Evolutionary conservation across 1,140 invertebrate genomes (phyloP).

Genomic region (Ceratina calcarata): DNA sequence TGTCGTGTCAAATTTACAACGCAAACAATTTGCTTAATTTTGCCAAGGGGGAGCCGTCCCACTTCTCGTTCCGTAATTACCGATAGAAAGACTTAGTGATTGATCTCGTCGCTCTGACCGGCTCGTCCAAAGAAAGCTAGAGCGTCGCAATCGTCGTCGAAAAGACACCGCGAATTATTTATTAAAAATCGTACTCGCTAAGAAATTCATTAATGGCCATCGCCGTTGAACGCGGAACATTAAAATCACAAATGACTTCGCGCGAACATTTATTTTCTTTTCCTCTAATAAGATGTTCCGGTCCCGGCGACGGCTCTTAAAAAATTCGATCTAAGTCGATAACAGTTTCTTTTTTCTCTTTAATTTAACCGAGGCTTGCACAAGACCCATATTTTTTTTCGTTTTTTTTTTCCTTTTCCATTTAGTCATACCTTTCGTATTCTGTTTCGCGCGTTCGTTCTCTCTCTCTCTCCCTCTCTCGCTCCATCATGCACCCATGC

Average conservation of each 20-base stretch:
- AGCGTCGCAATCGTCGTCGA: not conserved
- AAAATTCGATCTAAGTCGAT: constrained; percentile 73
- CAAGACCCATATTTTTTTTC: constrained; percentile 68
- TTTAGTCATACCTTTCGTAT: constrained; percentile 62
- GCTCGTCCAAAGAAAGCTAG: constrained; percentile 46
- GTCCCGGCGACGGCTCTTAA: constrained; percentile 1
- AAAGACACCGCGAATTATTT: constrained; percentile 13
- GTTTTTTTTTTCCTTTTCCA: constrained; percentile 52
- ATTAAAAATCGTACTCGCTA: constrained; percentile 26
- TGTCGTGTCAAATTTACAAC: constrained; percentile 5
- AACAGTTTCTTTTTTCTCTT: constrained; percentile 47
- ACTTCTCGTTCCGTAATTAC: constrained; percentile 13
- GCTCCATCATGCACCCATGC: not conserved
- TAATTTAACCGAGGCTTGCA: constrained; percentile 75
- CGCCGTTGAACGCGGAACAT: not conserved
- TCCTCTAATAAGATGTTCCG: not conserved
- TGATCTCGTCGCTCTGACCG: constrained; percentile 24
- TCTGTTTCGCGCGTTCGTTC: not conserved
- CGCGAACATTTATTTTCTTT: not conserved
- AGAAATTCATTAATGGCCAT: not conserved
- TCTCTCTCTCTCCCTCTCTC: constrained; percentile 33
- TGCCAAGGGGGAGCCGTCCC: not conserved
- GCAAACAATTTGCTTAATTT: not conserved
- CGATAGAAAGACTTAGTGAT: constrained; percentile 56
- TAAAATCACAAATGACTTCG: not conserved